phyloP scores from a whole-genome alignment of 2,888 invertebrate species.

The Chrysopilus asiliformis region DNA sequence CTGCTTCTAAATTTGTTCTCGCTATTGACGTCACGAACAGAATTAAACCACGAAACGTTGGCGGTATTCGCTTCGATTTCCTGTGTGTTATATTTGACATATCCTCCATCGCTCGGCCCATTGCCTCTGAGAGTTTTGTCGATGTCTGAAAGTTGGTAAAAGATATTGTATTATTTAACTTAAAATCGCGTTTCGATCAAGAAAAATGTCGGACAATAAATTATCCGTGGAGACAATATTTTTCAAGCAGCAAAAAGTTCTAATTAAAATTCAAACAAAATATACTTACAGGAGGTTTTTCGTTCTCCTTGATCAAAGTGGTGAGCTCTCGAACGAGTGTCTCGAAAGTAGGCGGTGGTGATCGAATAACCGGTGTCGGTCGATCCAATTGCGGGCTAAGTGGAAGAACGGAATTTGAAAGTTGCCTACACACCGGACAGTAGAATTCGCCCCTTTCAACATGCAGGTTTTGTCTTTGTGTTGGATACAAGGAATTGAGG shows the following conservation, averaged over 20 bases:
- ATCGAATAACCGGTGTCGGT: constrained; percentile 48
- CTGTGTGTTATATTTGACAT: constrained; percentile 79
- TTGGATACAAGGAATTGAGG: constrained; percentile 66
- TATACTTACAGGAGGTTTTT: constrained; percentile 46
- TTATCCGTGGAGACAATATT: no score
- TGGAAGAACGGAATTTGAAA: constrained; percentile 81
- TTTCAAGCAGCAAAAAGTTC: no score
- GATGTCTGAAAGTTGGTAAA: constrained; percentile 40
- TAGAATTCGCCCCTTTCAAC: constrained; percentile 77
- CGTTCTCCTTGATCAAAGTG: constrained; percentile 53
- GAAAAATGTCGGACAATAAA: no score
- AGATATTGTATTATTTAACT: no score
- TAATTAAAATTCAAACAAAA: constrained; percentile 9
- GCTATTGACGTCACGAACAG: constrained; percentile 81
- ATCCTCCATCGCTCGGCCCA: constrained; percentile 88
- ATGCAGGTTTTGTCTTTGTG: constrained; percentile 60
- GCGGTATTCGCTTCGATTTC: constrained; percentile 54
- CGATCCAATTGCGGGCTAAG: constrained; percentile 58
- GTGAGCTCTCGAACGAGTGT: constrained; percentile 36
- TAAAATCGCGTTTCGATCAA: no score
- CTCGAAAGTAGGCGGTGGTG: constrained; percentile 36
- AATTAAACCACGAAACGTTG: constrained; percentile 61
- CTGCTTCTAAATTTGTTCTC: constrained; percentile 84
- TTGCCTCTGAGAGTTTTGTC: constrained; percentile 68
- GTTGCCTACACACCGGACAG: constrained; percentile 88